Evolutionary conservation across 1,140 invertebrate genomes (phyloP), one percentile per base, ranked within the genome.

Genomic region (Steinernema khuongi): DNA sequence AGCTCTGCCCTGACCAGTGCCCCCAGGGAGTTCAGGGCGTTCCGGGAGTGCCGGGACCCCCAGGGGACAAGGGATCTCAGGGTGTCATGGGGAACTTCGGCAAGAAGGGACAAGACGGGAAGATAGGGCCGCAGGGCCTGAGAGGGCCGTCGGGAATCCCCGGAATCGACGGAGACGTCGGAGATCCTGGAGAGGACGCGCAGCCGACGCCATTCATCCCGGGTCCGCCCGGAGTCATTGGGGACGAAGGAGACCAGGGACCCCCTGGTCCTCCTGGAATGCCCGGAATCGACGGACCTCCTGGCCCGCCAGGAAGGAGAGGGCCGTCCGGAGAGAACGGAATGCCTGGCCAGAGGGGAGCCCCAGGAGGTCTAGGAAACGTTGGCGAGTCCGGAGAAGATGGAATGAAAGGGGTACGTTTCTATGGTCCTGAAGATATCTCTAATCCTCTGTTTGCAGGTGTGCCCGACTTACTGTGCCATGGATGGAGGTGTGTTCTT

Each of bases 391-490:
- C 72, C 14, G 81, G 81, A 31, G 76, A 80, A 11, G 82, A 78
- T 30, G 82, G 81, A 17, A 70, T 73, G 29, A 74, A 81, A 74
- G 82, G 82, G 17, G 81, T 81, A 26, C 31, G 75, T 70, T 11
- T 66, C 11, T 31, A 17, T 14, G 7, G 17, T 29, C 11, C 22
- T 17, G 1, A 17, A 30, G 31, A 17, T n/a, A 41, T n/a, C 36
- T 41, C 50, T 22, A 17, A 22, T 14, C 14, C 11, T 17, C 7
- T 4, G 50, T 76, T 33, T 60, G n/a, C 29, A 69, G 73, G 77
- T 81, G 1, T 83, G 82, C 36, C 82, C 82, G 31, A 83, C 82
- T 0, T 85, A 85, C 71, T 83, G 82, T 50, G 82, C 82, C 7
- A 77, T 70, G 2, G 76, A 77, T 33, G 76, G 76, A n/a, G 76